Evolutionary conservation across 1,140 invertebrate species (phyloP).

Genomic region (Drosophila nigromelanica): DNA sequence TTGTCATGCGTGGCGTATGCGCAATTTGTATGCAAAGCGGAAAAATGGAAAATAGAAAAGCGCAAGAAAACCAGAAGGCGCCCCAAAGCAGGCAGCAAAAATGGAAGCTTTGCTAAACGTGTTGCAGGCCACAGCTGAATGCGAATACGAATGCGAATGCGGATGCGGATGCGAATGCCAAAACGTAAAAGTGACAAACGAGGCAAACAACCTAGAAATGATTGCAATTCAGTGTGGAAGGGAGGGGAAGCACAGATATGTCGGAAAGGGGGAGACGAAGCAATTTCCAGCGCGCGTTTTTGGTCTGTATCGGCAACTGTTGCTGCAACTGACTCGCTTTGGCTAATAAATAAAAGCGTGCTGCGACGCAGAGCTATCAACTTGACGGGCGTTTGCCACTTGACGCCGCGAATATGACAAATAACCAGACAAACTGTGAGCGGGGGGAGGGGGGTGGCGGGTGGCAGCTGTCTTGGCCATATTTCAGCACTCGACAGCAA

Average conservation of each 20-base stretch:
- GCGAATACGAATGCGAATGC: background rate
- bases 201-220: conserved; percentile 25
- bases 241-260: background rate
- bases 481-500: conserved; percentile 58
- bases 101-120: conserved; percentile 20
- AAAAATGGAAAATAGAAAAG: background rate
- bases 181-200: conserved; percentile 18
- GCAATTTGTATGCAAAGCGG: conserved; percentile 51
- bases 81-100: conserved; percentile 59
- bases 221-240: background rate
- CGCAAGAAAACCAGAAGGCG: conserved; percentile 10
- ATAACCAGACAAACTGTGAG: background rate
- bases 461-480: conserved; percentile 26
- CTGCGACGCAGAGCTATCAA: conserved; percentile 24
- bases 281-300: conserved; percentile 14
- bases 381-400: conserved; percentile 37
- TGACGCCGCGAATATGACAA: conserved; percentile 38
- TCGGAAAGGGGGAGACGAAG: background rate
- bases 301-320: conserved; percentile 15
- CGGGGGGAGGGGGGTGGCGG: background rate
- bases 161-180: background rate
- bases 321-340: background rate
- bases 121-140: conserved; percentile 12
- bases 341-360: conserved; percentile 42
- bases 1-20: conserved; percentile 65